Evolutionary conservation across 2,797 vertebrate genomes (phyloP), one percentile per base, ranked within the genome.

Genomic region (Micrastur ruficollis): DNA sequence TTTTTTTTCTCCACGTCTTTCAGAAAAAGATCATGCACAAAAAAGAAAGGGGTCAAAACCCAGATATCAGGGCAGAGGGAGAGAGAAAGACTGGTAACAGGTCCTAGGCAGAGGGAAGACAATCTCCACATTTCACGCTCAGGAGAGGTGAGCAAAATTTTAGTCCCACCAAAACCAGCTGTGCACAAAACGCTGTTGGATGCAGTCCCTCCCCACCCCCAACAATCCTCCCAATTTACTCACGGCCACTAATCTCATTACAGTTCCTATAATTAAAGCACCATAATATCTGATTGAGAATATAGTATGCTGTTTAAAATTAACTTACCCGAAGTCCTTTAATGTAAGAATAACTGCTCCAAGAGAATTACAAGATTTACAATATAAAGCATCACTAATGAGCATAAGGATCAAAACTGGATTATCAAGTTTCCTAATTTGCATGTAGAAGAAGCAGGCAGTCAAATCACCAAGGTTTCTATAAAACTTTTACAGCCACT

Each of bases 251-350:
- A 85, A 94, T 92, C 81, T 91, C 74, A 82, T 91, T 93, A 87
- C 44, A 80, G 52, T 46, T 94, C 92, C 86, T 96, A 73, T 87
- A 89, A 92, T 87, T 96, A 96, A 96, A 89, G 86, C 36, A 66
- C 38, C 66, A 70, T 61, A 81, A 62, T 66, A 92, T 82, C 90
- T 89, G 63, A 93, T 59, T 3, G 6, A 89, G 59, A 78, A 91
- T 81, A 86, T 5, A 72, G 66, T 31, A 84, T 13, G 12, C n/a
- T 58, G 40, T 71, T 58, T 75, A 75, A 96, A 94, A 79, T 89
- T 87, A 88, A 91, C 50, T 81, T 55, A 80, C 11, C 4, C 12
- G 0, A 67, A 95, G 61, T 36, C 29, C 62, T 91, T 86, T 72
- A 82, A 58, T 53, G 2, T 17, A 93, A 76, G 65, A 87, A 93